Percentiles rank a stretch among this genome's conserved stretches.
These are phyloP conservation scores for Philonicus albiceps DNA, from an alignment of 2,888 invertebrate species.

Conservation along the genomic window DNA sequence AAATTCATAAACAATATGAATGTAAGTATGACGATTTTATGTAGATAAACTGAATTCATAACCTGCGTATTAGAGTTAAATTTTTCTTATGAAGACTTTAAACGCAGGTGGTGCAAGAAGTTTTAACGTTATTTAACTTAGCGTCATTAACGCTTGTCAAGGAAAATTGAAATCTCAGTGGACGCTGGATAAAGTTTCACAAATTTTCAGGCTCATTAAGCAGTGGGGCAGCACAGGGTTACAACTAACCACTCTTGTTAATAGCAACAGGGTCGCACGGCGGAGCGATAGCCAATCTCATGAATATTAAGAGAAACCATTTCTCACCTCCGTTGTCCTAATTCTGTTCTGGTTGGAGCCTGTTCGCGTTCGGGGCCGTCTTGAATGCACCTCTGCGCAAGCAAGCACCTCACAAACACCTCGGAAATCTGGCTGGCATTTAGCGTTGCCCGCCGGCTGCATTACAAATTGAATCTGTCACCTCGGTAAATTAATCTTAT, in stretches of 20 bases:
- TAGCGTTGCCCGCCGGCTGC: not conserved
- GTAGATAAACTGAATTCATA: no score
- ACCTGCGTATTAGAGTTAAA: not conserved
- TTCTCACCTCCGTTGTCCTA: not conserved
- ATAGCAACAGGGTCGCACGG: not conserved
- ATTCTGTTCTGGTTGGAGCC: not conserved
- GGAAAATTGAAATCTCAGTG: not conserved
- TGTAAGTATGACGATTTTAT: no score
- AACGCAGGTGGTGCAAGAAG: not conserved
- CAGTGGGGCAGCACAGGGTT: not conserved
- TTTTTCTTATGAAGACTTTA: not conserved
- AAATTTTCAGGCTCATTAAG: not conserved
- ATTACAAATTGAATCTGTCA: conserved; percentile 33
- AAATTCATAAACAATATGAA: no score
- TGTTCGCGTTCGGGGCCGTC: not conserved
- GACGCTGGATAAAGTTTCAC: not conserved
- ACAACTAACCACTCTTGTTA: not conserved
- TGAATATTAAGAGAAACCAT: not conserved
- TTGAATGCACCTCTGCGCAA: not conserved
- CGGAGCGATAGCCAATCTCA: not conserved
- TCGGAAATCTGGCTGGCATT: not conserved
- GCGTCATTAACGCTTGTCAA: not conserved
- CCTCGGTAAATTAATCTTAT: conserved; percentile 17
- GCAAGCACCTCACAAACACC: not conserved
- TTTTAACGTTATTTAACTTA: not conserved